Base-by-base conservation (phyloP, 2,888 invertebrate species). In the Heliconius sara region DNA sequence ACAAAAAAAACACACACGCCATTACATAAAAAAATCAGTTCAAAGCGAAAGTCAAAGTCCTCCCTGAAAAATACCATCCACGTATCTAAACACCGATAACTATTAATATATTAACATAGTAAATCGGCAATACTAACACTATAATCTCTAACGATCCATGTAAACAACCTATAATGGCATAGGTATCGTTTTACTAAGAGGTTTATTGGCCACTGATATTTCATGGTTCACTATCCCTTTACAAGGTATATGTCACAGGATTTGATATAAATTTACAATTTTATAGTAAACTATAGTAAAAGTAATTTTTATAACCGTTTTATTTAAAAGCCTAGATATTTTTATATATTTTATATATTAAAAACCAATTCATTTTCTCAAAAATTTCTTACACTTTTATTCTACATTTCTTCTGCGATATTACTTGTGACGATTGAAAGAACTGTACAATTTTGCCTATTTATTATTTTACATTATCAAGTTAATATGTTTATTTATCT, bases 81-180 rank as follows among this genome's bases (percentile, higher is more conserved):
- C 27, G 27, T 65, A 65, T 25, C 16, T 27, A 13, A 27, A 65
- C 65, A 13, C 25, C 27, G 25, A 27, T 65, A 13, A 65, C 22
- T 34, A 39, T 67, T 39, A 67, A 22, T 39, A 70, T 70, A 7
- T 43, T 43, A 43, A 68, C 43, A 70, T 16, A 43, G 16, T 70
- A 47, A 25, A 68, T 43, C 39, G 43, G 68, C 39, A 30, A 72
- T 72, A 30, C 30, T 57, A 72, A 72, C 52, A 57, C 12, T 57
- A 57, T 57, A 72, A 57, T 73, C 34, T 73, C 22, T 30, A 34
- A 27, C 72, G 72, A 60, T 30, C 34, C 57, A 57, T 73, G 72
- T 60, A 13, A 57, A 60, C 72, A 73, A n/a, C 16, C 25, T n/a
- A 39, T 16, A 70, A 70, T 70, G 43, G 43, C 43, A 19, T 47